Conservation (phyloP, 2,888 invertebrate genomes). For the Polylopha cassiicola region DNA sequence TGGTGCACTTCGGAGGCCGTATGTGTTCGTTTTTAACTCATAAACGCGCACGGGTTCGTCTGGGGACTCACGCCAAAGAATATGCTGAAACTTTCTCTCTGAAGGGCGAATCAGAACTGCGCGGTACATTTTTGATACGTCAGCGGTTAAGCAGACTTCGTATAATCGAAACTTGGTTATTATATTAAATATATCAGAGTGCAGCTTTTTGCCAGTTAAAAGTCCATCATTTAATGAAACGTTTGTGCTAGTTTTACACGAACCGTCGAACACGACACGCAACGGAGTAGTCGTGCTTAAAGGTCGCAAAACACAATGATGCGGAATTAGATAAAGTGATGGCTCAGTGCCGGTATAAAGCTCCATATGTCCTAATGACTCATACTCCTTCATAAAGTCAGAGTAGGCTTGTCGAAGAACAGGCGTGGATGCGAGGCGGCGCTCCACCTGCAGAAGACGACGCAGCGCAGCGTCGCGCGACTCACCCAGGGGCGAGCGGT, state of each 20-base stretch:
- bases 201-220: not conserved
- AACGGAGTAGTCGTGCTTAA: not conserved
- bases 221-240: not conserved
- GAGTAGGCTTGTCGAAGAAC: no score
- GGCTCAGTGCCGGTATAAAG: no score
- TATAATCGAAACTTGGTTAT: conserved; percentile 11
- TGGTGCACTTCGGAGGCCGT: conserved; percentile 22
- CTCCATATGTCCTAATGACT: no score
- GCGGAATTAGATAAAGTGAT: not conserved
- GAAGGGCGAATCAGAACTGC: conserved; percentile 8
- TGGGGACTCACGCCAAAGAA: conserved; percentile 24
- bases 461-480: no score
- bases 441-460: no score
- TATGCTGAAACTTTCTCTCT: conserved; percentile 19
- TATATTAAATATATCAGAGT: conserved; percentile 3
- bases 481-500: no score
- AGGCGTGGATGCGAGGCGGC: no score
- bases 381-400: no score
- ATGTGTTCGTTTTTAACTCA: conserved; percentile 25
- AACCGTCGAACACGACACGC: conserved; percentile 3
- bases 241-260: not conserved
- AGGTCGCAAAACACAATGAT: not conserved
- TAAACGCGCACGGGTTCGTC: conserved; percentile 21
- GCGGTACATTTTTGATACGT: conserved; percentile 27
- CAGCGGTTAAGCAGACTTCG: conserved; percentile 20